Percentiles rank a stretch among this genome's conserved stretches.
phyloP scores from a whole-genome alignment of 1,140 invertebrate genomes.

The Pomacea maculata region DNA sequence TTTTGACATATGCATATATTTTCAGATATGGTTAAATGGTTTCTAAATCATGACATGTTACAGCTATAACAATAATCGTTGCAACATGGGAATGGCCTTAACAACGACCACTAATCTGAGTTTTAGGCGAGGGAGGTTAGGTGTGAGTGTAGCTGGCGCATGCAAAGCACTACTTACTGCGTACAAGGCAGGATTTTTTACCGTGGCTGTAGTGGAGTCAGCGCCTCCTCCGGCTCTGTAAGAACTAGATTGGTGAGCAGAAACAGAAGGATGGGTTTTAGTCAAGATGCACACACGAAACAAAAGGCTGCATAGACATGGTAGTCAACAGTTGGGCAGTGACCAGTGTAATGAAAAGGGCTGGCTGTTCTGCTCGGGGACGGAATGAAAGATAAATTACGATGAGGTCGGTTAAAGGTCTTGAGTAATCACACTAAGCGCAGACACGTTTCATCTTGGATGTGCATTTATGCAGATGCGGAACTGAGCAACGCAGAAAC shows the following conservation, averaged over 20 bases:
- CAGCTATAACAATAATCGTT: too few relatives aligned
- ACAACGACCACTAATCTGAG: too few relatives aligned
- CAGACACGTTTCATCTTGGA: neutral
- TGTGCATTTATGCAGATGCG: neutral
- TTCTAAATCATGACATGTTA: too few relatives aligned
- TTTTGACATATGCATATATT: too few relatives aligned
- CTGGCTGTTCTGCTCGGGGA: neutral
- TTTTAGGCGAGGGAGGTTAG: too few relatives aligned
- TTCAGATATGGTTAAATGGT: too few relatives aligned
- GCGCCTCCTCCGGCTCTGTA: constrained; percentile 16
- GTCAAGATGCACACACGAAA: constrained; percentile 7
- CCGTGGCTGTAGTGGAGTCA: constrained; percentile 5
- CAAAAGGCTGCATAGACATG: too few relatives aligned
- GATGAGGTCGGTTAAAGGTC: neutral
- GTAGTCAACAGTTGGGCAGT: too few relatives aligned
- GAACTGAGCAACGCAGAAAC: neutral
- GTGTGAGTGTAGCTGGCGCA: constrained; percentile 2
- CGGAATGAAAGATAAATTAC: neutral
- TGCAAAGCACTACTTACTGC: constrained; percentile 21
- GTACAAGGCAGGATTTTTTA: constrained; percentile 16
- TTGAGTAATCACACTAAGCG: neutral
- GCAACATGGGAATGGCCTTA: too few relatives aligned
- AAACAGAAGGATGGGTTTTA: neutral
- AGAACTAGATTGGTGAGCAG: constrained; percentile 7
- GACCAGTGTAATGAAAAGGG: neutral